Percentiles rank a stretch among this genome's conserved stretches.
These are phyloP conservation scores for Allophyes oxyacanthae DNA, from an alignment of 2,888 invertebrate species.

Conservation along the genomic window DNA sequence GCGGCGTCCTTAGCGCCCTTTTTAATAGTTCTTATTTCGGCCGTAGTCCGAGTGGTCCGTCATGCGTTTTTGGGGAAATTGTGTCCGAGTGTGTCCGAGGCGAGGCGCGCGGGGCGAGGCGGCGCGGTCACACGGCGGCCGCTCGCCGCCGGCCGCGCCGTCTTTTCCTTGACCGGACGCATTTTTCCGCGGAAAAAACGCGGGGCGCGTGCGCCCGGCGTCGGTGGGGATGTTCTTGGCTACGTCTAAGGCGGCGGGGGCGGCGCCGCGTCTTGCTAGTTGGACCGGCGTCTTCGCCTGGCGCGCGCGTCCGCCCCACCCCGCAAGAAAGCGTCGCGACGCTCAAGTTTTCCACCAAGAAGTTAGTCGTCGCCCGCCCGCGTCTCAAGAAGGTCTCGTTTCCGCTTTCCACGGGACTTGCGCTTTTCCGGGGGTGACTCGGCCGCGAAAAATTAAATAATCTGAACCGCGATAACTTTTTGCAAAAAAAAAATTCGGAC, in stretches of 20 bases:
- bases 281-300: slow-evolving; percentile 87
- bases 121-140: slow-evolving; percentile 62
- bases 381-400: slow-evolving; percentile 88
- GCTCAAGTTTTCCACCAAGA: slow-evolving; percentile 90
- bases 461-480: slow-evolving; percentile 55
- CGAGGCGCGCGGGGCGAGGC: slow-evolving; percentile 58
- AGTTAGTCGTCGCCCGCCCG: slow-evolving; percentile 90
- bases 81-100: slow-evolving; percentile 63
- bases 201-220: slow-evolving; percentile 87
- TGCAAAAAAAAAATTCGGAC: slow-evolving; percentile 43
- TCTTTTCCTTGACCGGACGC: slow-evolving; percentile 88
- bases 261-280: slow-evolving; percentile 89
- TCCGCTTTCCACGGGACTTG: slow-evolving; percentile 78
- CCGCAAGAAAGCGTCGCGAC: slow-evolving; percentile 88
- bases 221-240: slow-evolving; percentile 88
- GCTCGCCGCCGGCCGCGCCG: slow-evolving; percentile 75
- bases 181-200: slow-evolving; percentile 89
- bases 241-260: slow-evolving; percentile 88
- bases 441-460: slow-evolving; percentile 57
- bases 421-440: slow-evolving; percentile 71
- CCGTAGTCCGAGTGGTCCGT: slow-evolving; percentile 82
- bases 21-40: slow-evolving; percentile 86
- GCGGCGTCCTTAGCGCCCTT: slow-evolving; percentile 81
- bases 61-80: slow-evolving; percentile 70
- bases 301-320: slow-evolving; percentile 88